These are phyloP conservation scores for Chitala chitala DNA, from an alignment of 2,113 vertebrate genomes.

Conservation along the genomic window DNA sequence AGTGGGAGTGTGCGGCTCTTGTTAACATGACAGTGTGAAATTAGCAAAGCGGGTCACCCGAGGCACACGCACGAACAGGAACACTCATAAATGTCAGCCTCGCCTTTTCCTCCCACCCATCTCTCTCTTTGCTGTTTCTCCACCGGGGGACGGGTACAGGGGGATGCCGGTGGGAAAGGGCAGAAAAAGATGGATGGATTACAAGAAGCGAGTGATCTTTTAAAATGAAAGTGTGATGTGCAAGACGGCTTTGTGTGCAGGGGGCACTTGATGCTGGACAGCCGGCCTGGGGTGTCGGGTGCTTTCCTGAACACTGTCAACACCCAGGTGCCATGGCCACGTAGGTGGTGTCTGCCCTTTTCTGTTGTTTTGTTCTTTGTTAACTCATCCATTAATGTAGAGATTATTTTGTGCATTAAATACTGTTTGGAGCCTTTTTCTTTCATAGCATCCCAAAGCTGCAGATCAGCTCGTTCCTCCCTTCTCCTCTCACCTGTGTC, in stretches of 20 bases:
- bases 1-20: neutral
- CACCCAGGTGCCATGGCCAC: neutral
- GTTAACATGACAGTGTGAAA: slow-evolving; percentile 19
- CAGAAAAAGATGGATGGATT: neutral
- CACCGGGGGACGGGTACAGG: neutral
- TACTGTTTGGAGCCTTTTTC: too few relatives aligned
- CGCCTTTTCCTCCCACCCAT: slow-evolving; percentile 17
- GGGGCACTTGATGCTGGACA: slow-evolving; percentile 22
- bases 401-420: too few relatives aligned
- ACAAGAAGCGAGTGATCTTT: slow-evolving; percentile 12
- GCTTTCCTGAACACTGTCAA: slow-evolving; percentile 2
- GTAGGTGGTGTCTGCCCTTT: neutral
- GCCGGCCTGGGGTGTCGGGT: neutral
- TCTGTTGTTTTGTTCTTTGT: slow-evolving; percentile 17
- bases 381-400: neutral
- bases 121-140: neutral
- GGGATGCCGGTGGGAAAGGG: neutral
- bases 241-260: slow-evolving; percentile 8
- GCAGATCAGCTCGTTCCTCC: too few relatives aligned
- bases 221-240: neutral
- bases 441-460: too few relatives aligned
- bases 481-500: slow-evolving; percentile 8
- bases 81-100: slow-evolving; percentile 18
- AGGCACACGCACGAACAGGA: neutral
- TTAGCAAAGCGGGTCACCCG: slow-evolving; percentile 15